Evolutionary conservation across 2,797 vertebrate genomes (phyloP).

Genomic region (Scomberomorus guttatus): DNA sequence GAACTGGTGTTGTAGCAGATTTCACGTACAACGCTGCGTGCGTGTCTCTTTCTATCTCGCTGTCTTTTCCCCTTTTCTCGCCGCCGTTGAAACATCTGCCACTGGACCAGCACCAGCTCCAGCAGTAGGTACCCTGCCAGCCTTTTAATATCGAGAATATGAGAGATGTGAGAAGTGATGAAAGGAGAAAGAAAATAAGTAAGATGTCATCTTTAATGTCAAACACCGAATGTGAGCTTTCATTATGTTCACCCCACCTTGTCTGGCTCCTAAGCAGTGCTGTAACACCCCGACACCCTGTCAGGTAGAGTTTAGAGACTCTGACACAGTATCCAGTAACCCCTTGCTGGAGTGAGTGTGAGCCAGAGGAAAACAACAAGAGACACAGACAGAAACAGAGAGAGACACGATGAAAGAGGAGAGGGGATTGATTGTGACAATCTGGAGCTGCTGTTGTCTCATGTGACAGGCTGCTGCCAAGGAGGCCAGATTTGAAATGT

Average conservation of each 20-base stretch:
- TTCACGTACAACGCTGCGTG: constrained; percentile 41
- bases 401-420: constrained; percentile 64
- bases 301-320: constrained; percentile 81
- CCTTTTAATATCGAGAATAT: constrained; percentile 61
- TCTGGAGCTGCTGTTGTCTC: constrained; percentile 61
- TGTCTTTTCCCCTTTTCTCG: constrained; percentile 7
- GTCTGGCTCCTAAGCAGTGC: constrained; percentile 64
- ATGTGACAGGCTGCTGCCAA: constrained; percentile 50
- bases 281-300: constrained; percentile 61
- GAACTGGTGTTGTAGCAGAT: constrained; percentile 63
- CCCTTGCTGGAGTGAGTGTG: constrained; percentile 50
- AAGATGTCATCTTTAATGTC: constrained; percentile 84
- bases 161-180: constrained; percentile 70
- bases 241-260: constrained; percentile 52
- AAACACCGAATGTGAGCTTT: constrained; percentile 72
- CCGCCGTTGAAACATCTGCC: constrained; percentile 10
- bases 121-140: constrained; percentile 45
- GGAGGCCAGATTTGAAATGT: constrained; percentile 45
- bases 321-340: constrained; percentile 76
- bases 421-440: constrained; percentile 68
- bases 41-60: constrained; percentile 54
- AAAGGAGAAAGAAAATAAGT: constrained; percentile 78
- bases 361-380: constrained; percentile 42
- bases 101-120: constrained; percentile 32
- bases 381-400: constrained; percentile 56